Percentiles rank a stretch among this genome's conserved stretches.
phyloP scores from a whole-genome alignment of 1,140 invertebrate species.

The Magallana angulata region DNA sequence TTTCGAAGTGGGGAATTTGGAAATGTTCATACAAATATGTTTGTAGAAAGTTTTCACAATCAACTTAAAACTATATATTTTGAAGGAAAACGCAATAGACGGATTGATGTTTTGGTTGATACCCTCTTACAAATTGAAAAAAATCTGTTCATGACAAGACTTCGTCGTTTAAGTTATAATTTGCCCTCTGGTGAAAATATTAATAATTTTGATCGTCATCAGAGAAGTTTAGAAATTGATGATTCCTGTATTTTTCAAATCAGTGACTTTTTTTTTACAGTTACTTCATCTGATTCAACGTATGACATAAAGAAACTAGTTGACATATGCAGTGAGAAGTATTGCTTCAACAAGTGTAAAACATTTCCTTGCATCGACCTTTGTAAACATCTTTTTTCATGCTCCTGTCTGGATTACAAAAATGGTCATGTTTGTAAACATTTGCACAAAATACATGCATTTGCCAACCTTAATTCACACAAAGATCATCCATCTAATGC shows the following conservation, averaged over 20 bases:
- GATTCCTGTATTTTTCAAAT: conserved; percentile 21
- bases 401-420: conserved; percentile 17
- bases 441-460: conserved; percentile 32
- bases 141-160: conserved; percentile 29
- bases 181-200: conserved; percentile 20
- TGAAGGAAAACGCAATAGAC: conserved; percentile 23
- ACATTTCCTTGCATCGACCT: conserved; percentile 15
- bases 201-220: conserved; percentile 9
- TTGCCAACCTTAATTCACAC: neutral
- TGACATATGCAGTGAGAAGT: neutral
- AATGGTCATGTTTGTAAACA: conserved; percentile 36
- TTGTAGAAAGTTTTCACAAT: conserved; percentile 45
- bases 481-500: neutral
- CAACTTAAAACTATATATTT: conserved; percentile 39
- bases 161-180: conserved; percentile 10
- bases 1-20: conserved; percentile 17
- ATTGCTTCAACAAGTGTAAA: conserved; percentile 34
- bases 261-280: conserved; percentile 10
- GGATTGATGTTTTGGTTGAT: conserved; percentile 32
- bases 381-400: conserved; percentile 29
- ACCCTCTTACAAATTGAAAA: conserved; percentile 40
- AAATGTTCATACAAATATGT: conserved; percentile 39
- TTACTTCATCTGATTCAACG: conserved; percentile 7
- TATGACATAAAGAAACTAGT: conserved; percentile 20
- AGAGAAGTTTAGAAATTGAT: conserved; percentile 15